A percentile compares a stretch with the other conserved stretches of the same genome.
Conservation (phyloP, 2,888 invertebrate genomes). For the Alloplasta piceator region DNA sequence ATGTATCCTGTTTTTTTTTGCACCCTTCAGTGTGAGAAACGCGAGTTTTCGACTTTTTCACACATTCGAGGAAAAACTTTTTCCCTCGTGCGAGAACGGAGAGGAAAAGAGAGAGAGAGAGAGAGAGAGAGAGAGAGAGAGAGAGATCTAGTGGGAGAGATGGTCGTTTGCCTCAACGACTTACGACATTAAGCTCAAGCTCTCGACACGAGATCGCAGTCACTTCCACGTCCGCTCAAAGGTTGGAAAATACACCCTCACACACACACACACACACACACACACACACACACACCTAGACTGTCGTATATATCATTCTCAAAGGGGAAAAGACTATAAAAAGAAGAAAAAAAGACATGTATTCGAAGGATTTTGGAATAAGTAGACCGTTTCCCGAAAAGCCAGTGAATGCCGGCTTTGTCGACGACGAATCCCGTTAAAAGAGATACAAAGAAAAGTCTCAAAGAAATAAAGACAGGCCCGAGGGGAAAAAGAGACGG, state of each 20-base stretch:
- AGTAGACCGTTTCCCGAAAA: conserved; percentile 35
- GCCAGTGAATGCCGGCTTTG: conserved; percentile 2
- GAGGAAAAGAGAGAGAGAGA: not conserved
- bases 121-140: not conserved
- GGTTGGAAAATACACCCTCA: conserved; percentile 31
- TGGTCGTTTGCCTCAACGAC: conserved; percentile 68
- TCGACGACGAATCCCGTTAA: conserved; percentile 7
- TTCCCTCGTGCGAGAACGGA: not conserved
- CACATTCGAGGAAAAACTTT: conserved; percentile 17
- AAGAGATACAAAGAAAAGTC: conserved; percentile 14
- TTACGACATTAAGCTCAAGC: conserved; percentile 67
- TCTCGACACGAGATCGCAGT: conserved; percentile 60
- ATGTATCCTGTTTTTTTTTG: not conserved
- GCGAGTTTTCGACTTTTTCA: conserved; percentile 11
- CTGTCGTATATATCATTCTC: conserved; percentile 22
- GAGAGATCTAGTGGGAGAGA: not conserved
- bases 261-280: not conserved
- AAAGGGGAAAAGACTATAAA: conserved; percentile 21
- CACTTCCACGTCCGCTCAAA: conserved; percentile 38
- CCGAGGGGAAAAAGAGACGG: not conserved
- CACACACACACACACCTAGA: not conserved
- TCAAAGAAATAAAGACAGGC: not conserved
- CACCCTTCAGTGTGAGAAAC: conserved; percentile 6
- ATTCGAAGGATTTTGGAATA: conserved; percentile 40
- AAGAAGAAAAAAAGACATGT: conserved; percentile 18